Percentiles rank a stretch among this genome's conserved stretches.
phyloP scores from a whole-genome alignment of 2,888 invertebrate genomes.

The Idaea biselata region DNA sequence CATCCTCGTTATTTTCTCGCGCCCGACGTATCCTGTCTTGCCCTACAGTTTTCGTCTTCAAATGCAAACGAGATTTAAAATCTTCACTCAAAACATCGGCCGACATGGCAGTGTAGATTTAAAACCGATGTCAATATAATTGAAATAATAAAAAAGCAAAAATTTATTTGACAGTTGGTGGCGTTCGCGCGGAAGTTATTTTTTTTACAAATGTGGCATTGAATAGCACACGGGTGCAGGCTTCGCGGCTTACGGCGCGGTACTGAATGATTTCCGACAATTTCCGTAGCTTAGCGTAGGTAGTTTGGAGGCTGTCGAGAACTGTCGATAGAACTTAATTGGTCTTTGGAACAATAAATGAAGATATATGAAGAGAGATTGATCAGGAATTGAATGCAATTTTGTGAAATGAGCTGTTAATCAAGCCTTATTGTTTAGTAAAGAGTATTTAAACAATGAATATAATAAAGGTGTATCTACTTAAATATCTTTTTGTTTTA shows the following conservation, averaged over 20 bases:
- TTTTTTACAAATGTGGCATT: conserved; percentile 17
- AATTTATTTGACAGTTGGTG: conserved; percentile 35
- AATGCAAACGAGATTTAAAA: conserved; percentile 85
- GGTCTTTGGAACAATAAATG: conserved; percentile 57
- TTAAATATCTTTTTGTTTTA: neutral
- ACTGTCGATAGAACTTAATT: conserved; percentile 66
- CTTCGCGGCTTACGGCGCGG: conserved; percentile 68
- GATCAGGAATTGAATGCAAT: conserved; percentile 30
- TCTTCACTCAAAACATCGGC: conserved; percentile 89
- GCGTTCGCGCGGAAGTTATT: conserved; percentile 14
- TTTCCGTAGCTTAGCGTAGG: conserved; percentile 40
- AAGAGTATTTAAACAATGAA: neutral
- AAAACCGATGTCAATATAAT: conserved; percentile 22
- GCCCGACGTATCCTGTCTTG: conserved; percentile 90
- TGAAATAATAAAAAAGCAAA: conserved; percentile 26
- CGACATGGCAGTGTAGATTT: conserved; percentile 76
- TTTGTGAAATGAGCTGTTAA: conserved; percentile 16
- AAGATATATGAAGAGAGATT: conserved; percentile 27
- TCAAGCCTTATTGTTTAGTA: conserved; percentile 5
- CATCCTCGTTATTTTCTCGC: conserved; percentile 91
- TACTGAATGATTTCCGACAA: conserved; percentile 51
- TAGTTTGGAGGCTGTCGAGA: conserved; percentile 58
- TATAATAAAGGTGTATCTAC: neutral
- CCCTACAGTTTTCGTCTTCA: conserved; percentile 90
- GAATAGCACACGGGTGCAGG: conserved; percentile 49